Evolutionary conservation across 2,797 vertebrate genomes (phyloP).

Genomic region (Amblyraja radiata): DNA sequence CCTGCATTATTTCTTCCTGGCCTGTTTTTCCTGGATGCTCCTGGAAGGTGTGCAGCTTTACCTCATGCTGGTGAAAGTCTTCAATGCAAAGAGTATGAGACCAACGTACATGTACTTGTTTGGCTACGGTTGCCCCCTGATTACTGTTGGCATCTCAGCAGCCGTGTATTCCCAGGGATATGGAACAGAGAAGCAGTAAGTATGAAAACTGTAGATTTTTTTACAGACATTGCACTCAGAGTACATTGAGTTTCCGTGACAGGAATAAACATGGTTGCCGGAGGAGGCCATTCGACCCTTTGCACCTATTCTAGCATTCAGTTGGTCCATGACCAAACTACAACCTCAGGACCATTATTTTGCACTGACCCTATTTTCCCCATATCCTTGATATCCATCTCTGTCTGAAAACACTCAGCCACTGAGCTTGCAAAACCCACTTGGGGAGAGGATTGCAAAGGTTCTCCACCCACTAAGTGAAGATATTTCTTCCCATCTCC

Average conservation of each 20-base stretch:
- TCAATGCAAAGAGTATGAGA: slow-evolving; percentile 56
- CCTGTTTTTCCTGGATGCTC: slow-evolving; percentile 80
- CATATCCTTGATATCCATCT: too few relatives aligned
- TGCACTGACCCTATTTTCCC: too few relatives aligned
- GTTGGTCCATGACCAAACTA: too few relatives aligned
- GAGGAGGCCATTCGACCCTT: too few relatives aligned
- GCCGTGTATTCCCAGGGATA: slow-evolving; percentile 55
- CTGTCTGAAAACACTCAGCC: too few relatives aligned
- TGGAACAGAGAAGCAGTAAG: slow-evolving; percentile 62
- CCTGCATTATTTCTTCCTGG: slow-evolving; percentile 74
- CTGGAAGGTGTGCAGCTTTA: slow-evolving; percentile 79
- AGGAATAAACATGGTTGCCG: too few relatives aligned
- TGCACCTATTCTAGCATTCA: too few relatives aligned
- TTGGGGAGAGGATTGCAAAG: neutral
- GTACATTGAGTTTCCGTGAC: too few relatives aligned
- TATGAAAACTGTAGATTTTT: neutral
- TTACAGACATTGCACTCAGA: neutral
- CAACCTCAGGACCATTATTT: too few relatives aligned
- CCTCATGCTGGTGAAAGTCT: slow-evolving; percentile 76
- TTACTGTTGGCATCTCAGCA: slow-evolving; percentile 66
- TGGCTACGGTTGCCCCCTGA: slow-evolving; percentile 71
- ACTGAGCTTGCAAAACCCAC: too few relatives aligned
- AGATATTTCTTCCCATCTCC: neutral
- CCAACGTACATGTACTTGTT: slow-evolving; percentile 58
- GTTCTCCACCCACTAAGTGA: neutral